Evolutionary conservation across 2,797 vertebrate species (phyloP).

Genomic region (Synaphobranchus kaupii): DNA sequence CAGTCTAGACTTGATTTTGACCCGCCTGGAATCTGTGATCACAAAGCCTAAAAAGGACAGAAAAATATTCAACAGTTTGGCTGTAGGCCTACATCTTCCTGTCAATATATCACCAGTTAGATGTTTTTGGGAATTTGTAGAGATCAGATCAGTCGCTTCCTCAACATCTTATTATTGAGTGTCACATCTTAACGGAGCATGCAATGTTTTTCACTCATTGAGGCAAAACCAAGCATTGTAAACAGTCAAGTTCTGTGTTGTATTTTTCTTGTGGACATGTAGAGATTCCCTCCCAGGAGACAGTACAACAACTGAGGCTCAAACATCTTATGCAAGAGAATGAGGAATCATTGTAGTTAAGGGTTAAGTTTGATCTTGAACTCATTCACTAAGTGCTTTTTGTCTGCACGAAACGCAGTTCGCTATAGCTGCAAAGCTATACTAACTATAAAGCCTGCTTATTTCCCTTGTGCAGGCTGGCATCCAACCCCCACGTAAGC

Average conservation of each 20-base stretch:
- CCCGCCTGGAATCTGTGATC: not conserved
- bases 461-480: conserved; percentile 6
- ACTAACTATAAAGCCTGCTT: conserved; percentile 6
- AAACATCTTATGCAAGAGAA: not conserved
- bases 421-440: not conserved
- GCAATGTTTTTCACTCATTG: not conserved
- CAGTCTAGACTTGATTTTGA: not conserved
- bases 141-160: not conserved
- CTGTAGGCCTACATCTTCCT: not conserved
- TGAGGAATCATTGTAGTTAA: not conserved
- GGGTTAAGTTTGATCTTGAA: not conserved
- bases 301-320: not conserved
- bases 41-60: not conserved
- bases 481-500: conserved; percentile 11
- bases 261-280: too few relatives aligned
- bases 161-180: not conserved
- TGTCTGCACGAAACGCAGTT: not conserved
- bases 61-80: not conserved
- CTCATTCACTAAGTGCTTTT: not conserved
- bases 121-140: not conserved
- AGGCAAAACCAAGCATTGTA: not conserved
- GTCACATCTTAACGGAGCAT: not conserved
- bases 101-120: not conserved
- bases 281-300: not conserved
- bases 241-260: not conserved